Percentiles rank a stretch among this genome's conserved stretches.
Conservation (phyloP, 2,113 vertebrate species). For the Hirundichthys speculiger region DNA sequence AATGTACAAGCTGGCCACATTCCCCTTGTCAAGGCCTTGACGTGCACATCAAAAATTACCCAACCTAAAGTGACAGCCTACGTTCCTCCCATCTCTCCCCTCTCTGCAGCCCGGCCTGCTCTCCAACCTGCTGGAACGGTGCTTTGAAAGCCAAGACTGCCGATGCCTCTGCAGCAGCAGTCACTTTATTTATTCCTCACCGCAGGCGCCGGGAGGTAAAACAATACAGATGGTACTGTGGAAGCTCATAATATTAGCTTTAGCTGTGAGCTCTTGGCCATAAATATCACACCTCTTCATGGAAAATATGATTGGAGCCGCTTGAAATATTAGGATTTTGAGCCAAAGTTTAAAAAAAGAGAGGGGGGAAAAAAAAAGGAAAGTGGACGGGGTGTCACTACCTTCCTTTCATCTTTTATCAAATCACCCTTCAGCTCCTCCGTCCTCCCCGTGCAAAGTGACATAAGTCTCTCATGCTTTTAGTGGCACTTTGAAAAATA, state of each 20-base stretch:
- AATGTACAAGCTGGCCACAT: conserved; percentile 89
- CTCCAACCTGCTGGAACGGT: conserved; percentile 76
- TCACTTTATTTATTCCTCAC: conserved; percentile 86
- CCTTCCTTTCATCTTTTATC: conserved; percentile 71
- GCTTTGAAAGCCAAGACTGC: conserved; percentile 88
- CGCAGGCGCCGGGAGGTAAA: conserved; percentile 82
- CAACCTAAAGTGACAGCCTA: conserved; percentile 89
- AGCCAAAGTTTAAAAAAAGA: conserved; percentile 53
- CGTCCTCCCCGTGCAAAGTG: conserved; percentile 61
- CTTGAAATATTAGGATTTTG: conserved; percentile 56
- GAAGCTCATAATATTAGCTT: conserved; percentile 74
- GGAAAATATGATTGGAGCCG: conserved; percentile 60
- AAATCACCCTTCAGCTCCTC: conserved; percentile 65
- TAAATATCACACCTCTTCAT: conserved; percentile 72
- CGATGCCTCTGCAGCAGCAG: conserved; percentile 66
- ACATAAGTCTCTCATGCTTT: conserved; percentile 79
- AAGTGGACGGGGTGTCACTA: conserved; percentile 38
- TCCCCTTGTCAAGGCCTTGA: conserved; percentile 89
- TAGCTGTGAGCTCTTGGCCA: conserved; percentile 72
- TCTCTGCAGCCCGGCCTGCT: conserved; percentile 53
- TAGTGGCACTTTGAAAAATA: conserved; percentile 80
- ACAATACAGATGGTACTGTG: conserved; percentile 77
- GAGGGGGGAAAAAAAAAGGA: conserved; percentile 7
- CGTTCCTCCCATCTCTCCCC: conserved; percentile 42
- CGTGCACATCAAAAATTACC: conserved; percentile 90